phyloP scores from a whole-genome alignment of 1,140 invertebrate species.

The Penaeus japonicus region DNA sequence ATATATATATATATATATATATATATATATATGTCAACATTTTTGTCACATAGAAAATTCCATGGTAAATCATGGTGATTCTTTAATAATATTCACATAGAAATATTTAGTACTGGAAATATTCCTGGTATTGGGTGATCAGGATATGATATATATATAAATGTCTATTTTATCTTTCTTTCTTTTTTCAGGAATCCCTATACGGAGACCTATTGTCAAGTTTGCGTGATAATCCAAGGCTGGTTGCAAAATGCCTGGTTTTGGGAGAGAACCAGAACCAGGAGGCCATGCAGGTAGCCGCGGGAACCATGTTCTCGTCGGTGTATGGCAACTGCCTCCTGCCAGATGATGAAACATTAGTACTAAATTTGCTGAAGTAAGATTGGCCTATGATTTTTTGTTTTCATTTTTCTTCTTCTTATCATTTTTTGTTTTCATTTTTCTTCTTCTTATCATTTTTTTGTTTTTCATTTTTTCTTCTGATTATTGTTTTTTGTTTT shows the following conservation, averaged over 20 bases:
- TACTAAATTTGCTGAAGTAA: constrained; percentile 74
- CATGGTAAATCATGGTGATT: not conserved
- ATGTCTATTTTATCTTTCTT: constrained; percentile 53
- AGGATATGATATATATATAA: constrained; percentile 49
- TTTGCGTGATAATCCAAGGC: constrained; percentile 79
- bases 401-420: not conserved
- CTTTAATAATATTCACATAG: too few species aligned
- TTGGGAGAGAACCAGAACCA: constrained; percentile 75
- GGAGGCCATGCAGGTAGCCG: constrained; percentile 72
- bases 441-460: too few species aligned
- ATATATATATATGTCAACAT: too few species aligned
- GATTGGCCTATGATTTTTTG: not conserved
- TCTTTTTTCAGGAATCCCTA: constrained; percentile 72
- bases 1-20: too few species aligned
- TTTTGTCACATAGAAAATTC: too few species aligned
- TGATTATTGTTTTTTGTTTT: too few species aligned
- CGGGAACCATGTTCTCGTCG: constrained; percentile 79
- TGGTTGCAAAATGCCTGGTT: constrained; percentile 81
- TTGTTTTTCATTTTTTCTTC: too few species aligned
- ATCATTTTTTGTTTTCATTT: not conserved
- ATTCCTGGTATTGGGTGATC: not conserved
- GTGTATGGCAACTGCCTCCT: constrained; percentile 84
- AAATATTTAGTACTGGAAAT: too few species aligned
- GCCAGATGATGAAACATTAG: constrained; percentile 81
- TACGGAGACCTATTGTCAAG: constrained; percentile 82